A percentile compares a stretch with the other conserved stretches of the same genome.
Conservation (phyloP, 2,888 invertebrate genomes). For the Chymomyza procnemis region DNA sequence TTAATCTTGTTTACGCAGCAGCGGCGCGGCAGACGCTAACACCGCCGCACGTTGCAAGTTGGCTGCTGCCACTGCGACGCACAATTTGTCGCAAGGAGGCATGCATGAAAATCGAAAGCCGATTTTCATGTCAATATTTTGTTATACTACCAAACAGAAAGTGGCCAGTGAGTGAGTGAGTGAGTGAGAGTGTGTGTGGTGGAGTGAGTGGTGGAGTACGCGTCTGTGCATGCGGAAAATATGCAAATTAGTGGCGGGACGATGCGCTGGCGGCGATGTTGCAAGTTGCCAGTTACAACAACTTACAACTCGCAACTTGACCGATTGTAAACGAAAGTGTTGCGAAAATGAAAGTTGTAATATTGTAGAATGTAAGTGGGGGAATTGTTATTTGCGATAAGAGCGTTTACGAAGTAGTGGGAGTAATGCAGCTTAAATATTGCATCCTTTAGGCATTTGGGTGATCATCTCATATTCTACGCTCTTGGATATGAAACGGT, state of each 20-base stretch:
- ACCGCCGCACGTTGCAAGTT: constrained; percentile 2
- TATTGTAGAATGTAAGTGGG: constrained; percentile 8
- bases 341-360: constrained; percentile 64
- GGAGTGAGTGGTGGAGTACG: background rate
- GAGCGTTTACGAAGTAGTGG: no score
- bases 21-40: background rate
- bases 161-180: background rate
- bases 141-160: constrained; percentile 55
- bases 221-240: constrained; percentile 66
- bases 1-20: constrained; percentile 59
- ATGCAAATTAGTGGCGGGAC: constrained; percentile 54
- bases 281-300: background rate
- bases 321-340: constrained; percentile 63
- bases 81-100: constrained; percentile 62
- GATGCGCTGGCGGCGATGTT: background rate
- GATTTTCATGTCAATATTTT: constrained; percentile 72
- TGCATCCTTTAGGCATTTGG: no score
- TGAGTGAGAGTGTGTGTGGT: no score
- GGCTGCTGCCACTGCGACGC: constrained; percentile 28
- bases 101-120: constrained; percentile 66
- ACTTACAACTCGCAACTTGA: constrained; percentile 19
- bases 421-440: no score
- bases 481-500: no score
- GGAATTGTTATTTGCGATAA: no score
- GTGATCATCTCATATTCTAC: no score